A percentile compares a stretch with the other conserved stretches of the same genome.
Conservation (phyloP, 1,140 invertebrate genomes). For the Drosophila orena region DNA sequence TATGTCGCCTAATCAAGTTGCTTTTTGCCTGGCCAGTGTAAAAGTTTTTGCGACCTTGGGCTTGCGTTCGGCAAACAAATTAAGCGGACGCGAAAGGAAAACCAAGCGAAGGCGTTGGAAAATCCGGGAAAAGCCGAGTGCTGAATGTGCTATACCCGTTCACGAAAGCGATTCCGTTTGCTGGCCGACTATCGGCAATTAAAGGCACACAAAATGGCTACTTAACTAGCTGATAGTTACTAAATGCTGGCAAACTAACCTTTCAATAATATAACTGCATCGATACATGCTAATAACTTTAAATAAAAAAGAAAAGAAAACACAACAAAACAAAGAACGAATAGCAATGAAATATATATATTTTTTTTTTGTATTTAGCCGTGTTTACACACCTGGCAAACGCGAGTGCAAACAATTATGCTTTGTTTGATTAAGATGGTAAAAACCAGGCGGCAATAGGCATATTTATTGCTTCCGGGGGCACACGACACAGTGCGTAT, state of each 20-base stretch:
- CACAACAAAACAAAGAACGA: too few species aligned
- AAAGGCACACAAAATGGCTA: slow-evolving; percentile 21
- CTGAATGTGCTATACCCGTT: slow-evolving; percentile 5
- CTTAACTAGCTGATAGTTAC: neutral
- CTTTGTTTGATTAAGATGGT: neutral
- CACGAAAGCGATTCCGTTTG: slow-evolving; percentile 11
- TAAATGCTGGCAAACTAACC: too few species aligned
- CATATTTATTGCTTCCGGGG: too few species aligned
- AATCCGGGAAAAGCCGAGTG: neutral
- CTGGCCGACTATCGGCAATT: slow-evolving; percentile 27
- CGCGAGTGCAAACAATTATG: neutral
- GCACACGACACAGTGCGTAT: slow-evolving; percentile 5
- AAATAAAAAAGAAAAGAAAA: too few species aligned
- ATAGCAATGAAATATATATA: neutral
- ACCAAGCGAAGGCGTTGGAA: neutral
- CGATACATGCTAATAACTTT: too few species aligned
- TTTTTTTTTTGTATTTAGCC: neutral
- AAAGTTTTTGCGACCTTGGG: slow-evolving; percentile 23
- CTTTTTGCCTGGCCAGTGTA: slow-evolving; percentile 35
- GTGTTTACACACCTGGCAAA: neutral
- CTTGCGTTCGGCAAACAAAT: slow-evolving; percentile 28
- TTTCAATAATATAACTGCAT: too few species aligned
- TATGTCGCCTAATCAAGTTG: slow-evolving; percentile 69
- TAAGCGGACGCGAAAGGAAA: slow-evolving; percentile 3
- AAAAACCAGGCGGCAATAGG: neutral